These are phyloP conservation scores for Dorcus parallelipipedus DNA, from an alignment of 2,888 invertebrate species.

Conservation along the genomic window DNA sequence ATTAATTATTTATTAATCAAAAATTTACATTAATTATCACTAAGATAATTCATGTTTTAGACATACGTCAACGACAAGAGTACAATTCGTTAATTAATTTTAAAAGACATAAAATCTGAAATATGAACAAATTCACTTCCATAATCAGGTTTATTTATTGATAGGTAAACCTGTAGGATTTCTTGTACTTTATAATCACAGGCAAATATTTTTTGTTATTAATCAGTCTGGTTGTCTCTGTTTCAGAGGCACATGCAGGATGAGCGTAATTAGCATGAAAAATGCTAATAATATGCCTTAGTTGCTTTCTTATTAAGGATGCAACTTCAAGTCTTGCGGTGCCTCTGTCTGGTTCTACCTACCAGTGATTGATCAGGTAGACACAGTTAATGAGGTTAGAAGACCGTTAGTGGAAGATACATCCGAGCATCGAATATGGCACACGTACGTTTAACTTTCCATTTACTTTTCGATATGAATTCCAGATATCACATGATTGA, in stretches of 20 bases:
- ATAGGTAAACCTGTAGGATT: neutral
- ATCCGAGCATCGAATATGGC: constrained; percentile 31
- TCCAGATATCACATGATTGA: neutral
- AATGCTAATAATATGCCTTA: constrained; percentile 48
- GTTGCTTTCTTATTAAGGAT: constrained; percentile 37
- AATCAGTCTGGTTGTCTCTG: constrained; percentile 56
- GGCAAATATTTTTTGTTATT: constrained; percentile 25
- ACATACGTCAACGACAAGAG: neutral
- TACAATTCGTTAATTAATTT: neutral
- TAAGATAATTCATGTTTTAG: no score
- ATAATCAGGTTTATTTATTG: neutral
- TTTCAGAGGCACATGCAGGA: constrained; percentile 86
- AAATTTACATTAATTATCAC: no score
- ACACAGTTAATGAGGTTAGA: constrained; percentile 39
- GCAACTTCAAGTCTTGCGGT: constrained; percentile 45
- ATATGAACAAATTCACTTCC: neutral
- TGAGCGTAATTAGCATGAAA: constrained; percentile 51
- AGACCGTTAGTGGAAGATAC: constrained; percentile 47
- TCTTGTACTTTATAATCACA: neutral
- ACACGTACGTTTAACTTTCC: constrained; percentile 20
- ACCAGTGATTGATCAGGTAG: constrained; percentile 27
- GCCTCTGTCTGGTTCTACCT: constrained; percentile 43
- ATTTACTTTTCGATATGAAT: constrained; percentile 2
- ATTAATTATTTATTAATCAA: no score
- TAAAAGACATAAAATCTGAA: neutral